A percentile compares a stretch with the other conserved stretches of the same genome.
Evolutionary conservation across 2,888 invertebrate species (phyloP).

Genomic region (Troides oblongomaculatus): DNA sequence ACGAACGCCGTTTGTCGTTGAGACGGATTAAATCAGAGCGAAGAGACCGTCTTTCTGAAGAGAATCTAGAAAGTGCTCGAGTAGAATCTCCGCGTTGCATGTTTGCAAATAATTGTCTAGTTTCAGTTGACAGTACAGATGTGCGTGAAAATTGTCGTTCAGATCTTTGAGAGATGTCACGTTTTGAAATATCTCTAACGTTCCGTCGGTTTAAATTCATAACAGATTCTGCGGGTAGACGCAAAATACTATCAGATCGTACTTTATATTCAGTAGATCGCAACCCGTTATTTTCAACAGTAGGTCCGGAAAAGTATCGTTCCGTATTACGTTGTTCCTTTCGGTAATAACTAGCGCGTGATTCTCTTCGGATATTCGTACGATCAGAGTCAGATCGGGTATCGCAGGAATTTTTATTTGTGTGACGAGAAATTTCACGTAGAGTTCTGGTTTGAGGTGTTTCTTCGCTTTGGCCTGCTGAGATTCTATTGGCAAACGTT

Average conservation of each 20-base stretch:
- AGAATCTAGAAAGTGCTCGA: slow-evolving; percentile 6
- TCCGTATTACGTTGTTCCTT: too few species aligned
- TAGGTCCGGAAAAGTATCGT: too few species aligned
- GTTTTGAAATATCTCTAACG: too few species aligned
- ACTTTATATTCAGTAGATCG: not conserved
- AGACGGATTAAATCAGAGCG: not conserved
- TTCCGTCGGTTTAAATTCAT: not conserved
- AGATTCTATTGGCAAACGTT: not conserved
- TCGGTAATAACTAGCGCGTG: too few species aligned
- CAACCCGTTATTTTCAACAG: too few species aligned
- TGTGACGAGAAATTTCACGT: not conserved
- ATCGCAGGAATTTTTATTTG: too few species aligned
- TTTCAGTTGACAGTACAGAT: not conserved
- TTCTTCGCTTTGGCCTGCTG: not conserved
- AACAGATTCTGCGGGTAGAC: not conserved
- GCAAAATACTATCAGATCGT: not conserved
- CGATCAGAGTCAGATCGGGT: too few species aligned
- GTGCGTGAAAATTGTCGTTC: not conserved
- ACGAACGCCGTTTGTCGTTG: too few species aligned
- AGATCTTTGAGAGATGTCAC: not conserved
- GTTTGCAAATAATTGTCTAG: not conserved
- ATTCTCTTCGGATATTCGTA: too few species aligned
- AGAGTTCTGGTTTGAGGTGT: not conserved
- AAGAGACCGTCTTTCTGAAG: not conserved
- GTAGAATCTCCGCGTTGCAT: not conserved